Percentiles rank a stretch among this genome's conserved stretches.
Evolutionary conservation across 2,888 invertebrate species (phyloP).

Genomic region (Mesorhabditis belari): DNA sequence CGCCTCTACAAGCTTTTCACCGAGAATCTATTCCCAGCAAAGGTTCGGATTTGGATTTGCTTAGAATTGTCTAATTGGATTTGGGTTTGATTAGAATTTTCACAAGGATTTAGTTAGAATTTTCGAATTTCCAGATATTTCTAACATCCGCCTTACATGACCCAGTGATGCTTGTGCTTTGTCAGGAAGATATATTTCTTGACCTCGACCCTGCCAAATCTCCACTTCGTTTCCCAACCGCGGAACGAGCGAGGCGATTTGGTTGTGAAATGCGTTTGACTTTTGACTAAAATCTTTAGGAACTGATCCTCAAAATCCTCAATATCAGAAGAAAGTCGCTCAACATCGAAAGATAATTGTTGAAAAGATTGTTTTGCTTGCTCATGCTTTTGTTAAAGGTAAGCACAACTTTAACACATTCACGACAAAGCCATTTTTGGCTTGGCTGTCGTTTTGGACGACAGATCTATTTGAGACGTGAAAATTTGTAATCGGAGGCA

Average conservation of each 20-base stretch:
- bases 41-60: constrained; percentile 54
- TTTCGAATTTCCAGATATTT: constrained; percentile 63
- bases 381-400: constrained; percentile 74
- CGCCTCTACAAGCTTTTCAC: constrained; percentile 78
- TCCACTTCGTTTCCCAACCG: constrained; percentile 65
- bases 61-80: background rate
- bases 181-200: constrained; percentile 81
- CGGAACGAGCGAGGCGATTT: constrained; percentile 55
- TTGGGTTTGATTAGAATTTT: background rate
- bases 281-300: no score
- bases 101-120: background rate
- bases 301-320: constrained; percentile 59
- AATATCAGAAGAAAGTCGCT: constrained; percentile 69
- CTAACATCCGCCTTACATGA: constrained; percentile 82
- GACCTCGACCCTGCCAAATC: constrained; percentile 85
- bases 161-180: constrained; percentile 77
- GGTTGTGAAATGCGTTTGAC: constrained; percentile 12
- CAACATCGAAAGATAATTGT: constrained; percentile 67
- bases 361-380: constrained; percentile 71
- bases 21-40: constrained; percentile 81
- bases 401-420: no score
- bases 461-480: no score
- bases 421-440: no score
- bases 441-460: no score
- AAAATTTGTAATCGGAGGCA: no score